These are phyloP conservation scores for Malurus elegans DNA, from an alignment of 2,113 vertebrate species.

Conservation along the genomic window DNA sequence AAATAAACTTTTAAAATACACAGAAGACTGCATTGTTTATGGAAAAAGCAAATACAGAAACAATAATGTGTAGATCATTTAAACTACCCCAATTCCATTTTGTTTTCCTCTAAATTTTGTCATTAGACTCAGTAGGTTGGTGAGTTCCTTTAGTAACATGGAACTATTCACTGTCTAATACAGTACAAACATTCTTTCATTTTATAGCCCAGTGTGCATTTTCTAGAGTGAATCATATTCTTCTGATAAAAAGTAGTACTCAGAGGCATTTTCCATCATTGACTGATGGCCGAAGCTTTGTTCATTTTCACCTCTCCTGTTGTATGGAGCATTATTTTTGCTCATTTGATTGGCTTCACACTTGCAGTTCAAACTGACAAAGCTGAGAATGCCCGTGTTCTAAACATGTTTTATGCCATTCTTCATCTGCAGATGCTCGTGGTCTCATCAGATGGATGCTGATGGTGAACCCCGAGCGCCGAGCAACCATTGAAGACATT, in stretches of 20 bases:
- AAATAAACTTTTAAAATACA: not conserved
- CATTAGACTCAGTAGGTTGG: not conserved
- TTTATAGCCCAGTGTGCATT: not conserved
- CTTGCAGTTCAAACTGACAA: not conserved
- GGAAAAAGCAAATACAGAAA: not conserved
- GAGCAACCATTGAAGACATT: constrained; percentile 96
- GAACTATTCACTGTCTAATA: not conserved
- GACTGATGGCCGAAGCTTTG: not conserved
- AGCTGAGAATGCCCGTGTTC: not conserved
- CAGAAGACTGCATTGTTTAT: not conserved
- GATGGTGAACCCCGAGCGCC: constrained; percentile 97
- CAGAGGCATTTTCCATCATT: not conserved
- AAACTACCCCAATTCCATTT: not conserved
- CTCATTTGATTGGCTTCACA: not conserved
- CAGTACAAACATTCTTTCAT: not conserved
- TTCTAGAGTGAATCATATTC: not conserved
- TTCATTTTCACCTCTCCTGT: not conserved
- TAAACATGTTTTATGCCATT: not conserved
- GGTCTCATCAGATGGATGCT: constrained; percentile 99
- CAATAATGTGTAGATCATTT: not conserved
- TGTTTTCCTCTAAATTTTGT: not conserved
- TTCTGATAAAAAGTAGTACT: not conserved
- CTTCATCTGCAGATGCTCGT: constrained; percentile 82
- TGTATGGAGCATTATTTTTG: not conserved
- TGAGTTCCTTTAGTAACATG: not conserved